Evolutionary conservation across 2,888 invertebrate genomes (phyloP).

Genomic region (Tethea ocularis): DNA sequence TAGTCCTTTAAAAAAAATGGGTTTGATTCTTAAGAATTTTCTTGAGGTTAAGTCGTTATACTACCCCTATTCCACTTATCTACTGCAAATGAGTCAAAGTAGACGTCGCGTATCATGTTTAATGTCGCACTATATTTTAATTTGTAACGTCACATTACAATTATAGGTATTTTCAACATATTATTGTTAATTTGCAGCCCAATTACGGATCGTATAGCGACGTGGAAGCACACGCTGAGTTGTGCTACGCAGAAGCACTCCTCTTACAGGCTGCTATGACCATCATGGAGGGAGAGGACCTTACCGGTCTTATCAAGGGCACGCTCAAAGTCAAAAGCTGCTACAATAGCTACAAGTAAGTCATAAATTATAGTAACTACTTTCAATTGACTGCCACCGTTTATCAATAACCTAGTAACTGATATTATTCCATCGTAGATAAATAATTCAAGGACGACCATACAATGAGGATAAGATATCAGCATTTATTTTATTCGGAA

Average conservation of each 20-base stretch:
- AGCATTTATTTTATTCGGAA: too few relatives aligned
- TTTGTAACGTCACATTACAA: too few relatives aligned
- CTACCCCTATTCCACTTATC: too few relatives aligned
- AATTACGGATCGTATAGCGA: conserved; percentile 91
- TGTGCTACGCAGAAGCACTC: conserved; percentile 96
- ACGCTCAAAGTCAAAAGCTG: conserved; percentile 96
- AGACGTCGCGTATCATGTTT: too few relatives aligned
- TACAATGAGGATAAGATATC: too few relatives aligned
- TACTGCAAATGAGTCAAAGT: too few relatives aligned
- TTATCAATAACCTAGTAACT: too few relatives aligned
- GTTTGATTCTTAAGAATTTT: too few relatives aligned
- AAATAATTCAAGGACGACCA: background rate
- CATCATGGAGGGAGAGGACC: conserved; percentile 97
- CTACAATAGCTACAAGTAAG: conserved; percentile 95
- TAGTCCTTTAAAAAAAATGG: too few relatives aligned
- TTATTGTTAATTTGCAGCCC: conserved; percentile 65
- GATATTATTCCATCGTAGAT: background rate
- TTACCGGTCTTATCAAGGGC: conserved; percentile 95
- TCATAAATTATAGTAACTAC: background rate
- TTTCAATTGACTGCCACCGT: background rate
- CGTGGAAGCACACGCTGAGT: conserved; percentile 95
- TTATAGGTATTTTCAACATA: too few relatives aligned
- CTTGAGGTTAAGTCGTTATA: too few relatives aligned
- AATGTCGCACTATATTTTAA: too few relatives aligned
- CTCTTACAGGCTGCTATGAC: conserved; percentile 94